phyloP scores from a whole-genome alignment of 2,113 vertebrate species.

The Hydrochoerus hydrochaeris region DNA sequence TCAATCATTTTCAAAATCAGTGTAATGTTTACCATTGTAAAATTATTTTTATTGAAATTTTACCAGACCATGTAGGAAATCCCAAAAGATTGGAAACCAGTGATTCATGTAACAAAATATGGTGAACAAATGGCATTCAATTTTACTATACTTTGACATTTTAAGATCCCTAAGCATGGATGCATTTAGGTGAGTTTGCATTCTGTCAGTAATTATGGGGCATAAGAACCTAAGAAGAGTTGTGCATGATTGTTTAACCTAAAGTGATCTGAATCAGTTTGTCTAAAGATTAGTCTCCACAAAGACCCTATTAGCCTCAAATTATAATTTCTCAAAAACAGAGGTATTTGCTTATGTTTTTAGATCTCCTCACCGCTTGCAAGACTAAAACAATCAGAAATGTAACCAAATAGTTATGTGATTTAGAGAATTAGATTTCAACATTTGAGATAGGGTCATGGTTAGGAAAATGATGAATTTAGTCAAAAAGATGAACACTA shows the following conservation, averaged over 20 bases:
- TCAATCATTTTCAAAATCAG: not conserved
- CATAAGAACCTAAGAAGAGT: not conserved
- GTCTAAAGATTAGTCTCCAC: not conserved
- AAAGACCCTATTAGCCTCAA: not conserved
- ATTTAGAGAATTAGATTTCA: slow-evolving; percentile 19
- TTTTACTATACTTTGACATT: not conserved
- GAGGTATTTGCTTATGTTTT: not conserved
- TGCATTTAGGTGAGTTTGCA: not conserved
- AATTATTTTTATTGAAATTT: slow-evolving; percentile 13
- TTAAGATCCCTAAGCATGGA: slow-evolving; percentile 25
- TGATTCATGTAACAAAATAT: not conserved
- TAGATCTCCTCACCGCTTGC: not conserved
- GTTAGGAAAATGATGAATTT: slow-evolving; percentile 34
- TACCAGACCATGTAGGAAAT: slow-evolving; percentile 13
- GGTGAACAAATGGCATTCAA: not conserved
- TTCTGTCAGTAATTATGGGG: not conserved
- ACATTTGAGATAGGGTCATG: not conserved
- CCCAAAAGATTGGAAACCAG: not conserved
- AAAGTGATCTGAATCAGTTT: slow-evolving; percentile 11
- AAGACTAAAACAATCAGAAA: slow-evolving; percentile 38
- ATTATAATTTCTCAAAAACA: not conserved
- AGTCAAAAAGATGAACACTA: not conserved
- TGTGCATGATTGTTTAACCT: not conserved
- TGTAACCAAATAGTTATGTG: not conserved
- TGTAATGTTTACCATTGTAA: not conserved